Evolutionary conservation across 2,888 invertebrate species (phyloP).

Genomic region (Listrodromus nycthemerus): DNA sequence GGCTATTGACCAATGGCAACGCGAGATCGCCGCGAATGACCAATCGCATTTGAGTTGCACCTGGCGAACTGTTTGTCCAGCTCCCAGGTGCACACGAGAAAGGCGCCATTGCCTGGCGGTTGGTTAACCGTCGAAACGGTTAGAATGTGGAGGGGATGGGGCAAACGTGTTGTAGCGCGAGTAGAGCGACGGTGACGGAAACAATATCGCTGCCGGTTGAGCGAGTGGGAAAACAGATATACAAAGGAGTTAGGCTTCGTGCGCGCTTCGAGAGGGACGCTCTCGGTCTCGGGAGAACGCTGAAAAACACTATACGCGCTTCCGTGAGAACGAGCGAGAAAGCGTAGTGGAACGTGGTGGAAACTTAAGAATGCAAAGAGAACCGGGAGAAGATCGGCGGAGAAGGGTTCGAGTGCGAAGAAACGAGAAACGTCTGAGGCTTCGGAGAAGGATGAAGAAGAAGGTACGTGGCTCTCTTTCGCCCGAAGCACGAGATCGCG

Average conservation of each 20-base stretch:
- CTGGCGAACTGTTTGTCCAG: constrained; percentile 76
- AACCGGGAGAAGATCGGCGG: constrained; percentile 29
- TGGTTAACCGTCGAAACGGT: constrained; percentile 55
- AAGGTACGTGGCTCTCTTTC: constrained; percentile 11
- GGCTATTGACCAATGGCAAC: constrained; percentile 17
- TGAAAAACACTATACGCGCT: constrained; percentile 10
- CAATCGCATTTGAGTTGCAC: constrained; percentile 71
- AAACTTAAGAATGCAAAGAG: constrained; percentile 48
- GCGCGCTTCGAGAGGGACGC: constrained; percentile 48
- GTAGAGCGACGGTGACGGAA: background rate
- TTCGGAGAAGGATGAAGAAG: constrained; percentile 32
- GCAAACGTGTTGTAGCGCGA: background rate
- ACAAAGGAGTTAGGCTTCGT: constrained; percentile 20
- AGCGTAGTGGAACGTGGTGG: constrained; percentile 25
- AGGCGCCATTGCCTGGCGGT: constrained; percentile 79
- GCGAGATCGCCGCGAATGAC: constrained; percentile 43
- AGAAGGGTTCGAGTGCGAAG: constrained; percentile 38
- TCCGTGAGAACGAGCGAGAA: constrained; percentile 4
- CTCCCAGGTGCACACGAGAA: constrained; percentile 74
- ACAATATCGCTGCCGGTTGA: constrained; percentile 10
- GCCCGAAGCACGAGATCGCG: constrained; percentile 18
- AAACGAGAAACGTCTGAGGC: constrained; percentile 14
- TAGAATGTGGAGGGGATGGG: constrained; percentile 11
- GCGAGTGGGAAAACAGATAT: constrained; percentile 43
- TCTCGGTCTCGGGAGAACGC: constrained; percentile 30